These are phyloP conservation scores for Paradoxurus hermaphroditus DNA, from an alignment of 2,113 vertebrate genomes.

Conservation along the genomic window DNA sequence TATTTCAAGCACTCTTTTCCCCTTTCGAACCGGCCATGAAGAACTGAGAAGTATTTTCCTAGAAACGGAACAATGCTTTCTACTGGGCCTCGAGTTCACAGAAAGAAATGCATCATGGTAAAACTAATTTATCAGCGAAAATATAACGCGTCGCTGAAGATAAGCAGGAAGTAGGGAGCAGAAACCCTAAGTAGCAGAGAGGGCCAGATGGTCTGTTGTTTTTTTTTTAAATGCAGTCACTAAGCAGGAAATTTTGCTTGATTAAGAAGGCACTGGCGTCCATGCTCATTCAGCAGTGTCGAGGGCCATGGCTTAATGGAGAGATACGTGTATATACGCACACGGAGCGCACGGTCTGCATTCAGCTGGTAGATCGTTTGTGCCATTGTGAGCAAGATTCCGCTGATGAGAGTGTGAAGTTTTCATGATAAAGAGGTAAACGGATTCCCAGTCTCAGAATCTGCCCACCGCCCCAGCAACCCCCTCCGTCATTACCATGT, in stretches of 20 bases:
- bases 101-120: not conserved
- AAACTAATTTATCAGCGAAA: conserved; percentile 46
- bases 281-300: conserved; percentile 58
- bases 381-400: conserved; percentile 15
- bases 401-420: conserved; percentile 26
- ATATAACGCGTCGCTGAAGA: conserved; percentile 37
- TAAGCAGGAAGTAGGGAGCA: not conserved
- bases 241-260: conserved; percentile 32
- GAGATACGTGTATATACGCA: no score
- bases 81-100: not conserved
- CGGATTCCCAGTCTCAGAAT: conserved; percentile 41
- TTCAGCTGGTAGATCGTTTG: conserved; percentile 16
- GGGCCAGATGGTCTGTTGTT: not conserved
- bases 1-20: not conserved
- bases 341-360: conserved; percentile 18
- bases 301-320: not conserved
- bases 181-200: conserved; percentile 42
- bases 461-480: not conserved
- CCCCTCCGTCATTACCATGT: conserved; percentile 28
- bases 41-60: conserved; percentile 30
- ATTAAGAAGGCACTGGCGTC: conserved; percentile 32
- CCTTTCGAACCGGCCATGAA: not conserved
- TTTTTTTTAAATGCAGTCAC: not conserved
- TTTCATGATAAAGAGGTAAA: conserved; percentile 37
- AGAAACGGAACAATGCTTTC: conserved; percentile 20